phyloP scores from a whole-genome alignment of 1,140 invertebrate species.

The Nephila pilipes region DNA sequence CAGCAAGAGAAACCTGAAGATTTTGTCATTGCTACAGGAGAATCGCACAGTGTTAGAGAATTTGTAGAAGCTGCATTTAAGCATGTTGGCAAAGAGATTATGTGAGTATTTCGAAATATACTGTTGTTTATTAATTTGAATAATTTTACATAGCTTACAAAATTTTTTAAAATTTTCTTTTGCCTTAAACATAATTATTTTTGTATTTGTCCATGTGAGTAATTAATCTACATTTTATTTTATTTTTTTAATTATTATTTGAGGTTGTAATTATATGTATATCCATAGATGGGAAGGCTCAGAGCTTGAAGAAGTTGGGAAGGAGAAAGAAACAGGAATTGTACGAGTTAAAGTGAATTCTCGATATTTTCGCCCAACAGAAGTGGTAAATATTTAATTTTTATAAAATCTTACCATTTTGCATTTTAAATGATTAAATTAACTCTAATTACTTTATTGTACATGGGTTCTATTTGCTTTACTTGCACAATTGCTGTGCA shows the following conservation, averaged over 20 bases:
- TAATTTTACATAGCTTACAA: neutral
- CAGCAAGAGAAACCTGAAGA: conserved; percentile 96
- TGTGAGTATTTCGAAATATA: conserved; percentile 80
- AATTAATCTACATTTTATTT: no score
- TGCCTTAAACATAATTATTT: no score
- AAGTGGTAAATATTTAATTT: conserved; percentile 88
- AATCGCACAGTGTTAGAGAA: conserved; percentile 96
- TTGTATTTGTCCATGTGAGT: no score
- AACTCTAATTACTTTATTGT: no score
- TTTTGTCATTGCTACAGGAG: conserved; percentile 98
- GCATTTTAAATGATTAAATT: no score
- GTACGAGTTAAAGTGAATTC: conserved; percentile 95
- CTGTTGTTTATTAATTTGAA: neutral
- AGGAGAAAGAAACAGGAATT: conserved; percentile 89
- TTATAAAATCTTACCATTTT: neutral
- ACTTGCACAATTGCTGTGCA: no score
- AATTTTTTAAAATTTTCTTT: no score
- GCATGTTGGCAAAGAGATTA: conserved; percentile 85
- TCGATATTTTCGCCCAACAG: conserved; percentile 97
- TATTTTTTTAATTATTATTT: no score
- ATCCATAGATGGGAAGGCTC: conserved; percentile 90
- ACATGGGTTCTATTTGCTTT: no score
- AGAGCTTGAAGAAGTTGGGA: conserved; percentile 92
- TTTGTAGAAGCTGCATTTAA: conserved; percentile 97
- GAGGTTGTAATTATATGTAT: neutral